phyloP scores from a whole-genome alignment of 2,797 vertebrate species.

The Bovichtus variegatus region DNA sequence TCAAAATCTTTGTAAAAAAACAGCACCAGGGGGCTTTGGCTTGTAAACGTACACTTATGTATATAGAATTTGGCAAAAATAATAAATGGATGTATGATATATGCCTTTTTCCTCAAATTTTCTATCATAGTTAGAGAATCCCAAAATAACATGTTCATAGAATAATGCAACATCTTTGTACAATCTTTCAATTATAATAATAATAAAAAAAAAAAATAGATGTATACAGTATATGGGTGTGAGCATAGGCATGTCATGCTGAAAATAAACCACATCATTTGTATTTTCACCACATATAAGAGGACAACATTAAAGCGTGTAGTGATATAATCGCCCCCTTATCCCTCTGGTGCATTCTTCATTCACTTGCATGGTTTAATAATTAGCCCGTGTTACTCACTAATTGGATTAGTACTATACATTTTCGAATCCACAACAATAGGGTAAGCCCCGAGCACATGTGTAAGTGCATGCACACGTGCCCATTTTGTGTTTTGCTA shows the following conservation, averaged over 20 bases:
- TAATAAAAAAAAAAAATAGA: background rate
- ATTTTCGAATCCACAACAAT: constrained; percentile 59
- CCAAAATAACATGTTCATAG: too few relatives aligned
- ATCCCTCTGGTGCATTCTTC: constrained; percentile 27
- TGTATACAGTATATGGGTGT: too few relatives aligned
- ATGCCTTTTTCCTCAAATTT: too few relatives aligned
- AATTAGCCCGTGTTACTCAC: constrained; percentile 53
- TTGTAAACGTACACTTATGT: too few relatives aligned
- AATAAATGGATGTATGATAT: too few relatives aligned
- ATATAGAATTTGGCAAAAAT: too few relatives aligned
- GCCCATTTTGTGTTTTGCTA: constrained; percentile 20
- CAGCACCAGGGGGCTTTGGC: too few relatives aligned
- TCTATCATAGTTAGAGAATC: too few relatives aligned
- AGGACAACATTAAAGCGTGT: constrained; percentile 2
- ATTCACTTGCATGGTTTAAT: constrained; percentile 36
- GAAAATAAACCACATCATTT: background rate
- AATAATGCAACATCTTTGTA: too few relatives aligned
- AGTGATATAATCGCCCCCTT: constrained; percentile 6
- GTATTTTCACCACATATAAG: background rate
- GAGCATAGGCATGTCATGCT: background rate
- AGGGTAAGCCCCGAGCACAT: constrained; percentile 51
- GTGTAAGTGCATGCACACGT: constrained; percentile 30
- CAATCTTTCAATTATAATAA: too few relatives aligned
- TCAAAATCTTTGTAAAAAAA: too few relatives aligned
- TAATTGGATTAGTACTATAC: constrained; percentile 72